phyloP scores from a whole-genome alignment of 2,888 invertebrate species.

The Lagria hirta region DNA sequence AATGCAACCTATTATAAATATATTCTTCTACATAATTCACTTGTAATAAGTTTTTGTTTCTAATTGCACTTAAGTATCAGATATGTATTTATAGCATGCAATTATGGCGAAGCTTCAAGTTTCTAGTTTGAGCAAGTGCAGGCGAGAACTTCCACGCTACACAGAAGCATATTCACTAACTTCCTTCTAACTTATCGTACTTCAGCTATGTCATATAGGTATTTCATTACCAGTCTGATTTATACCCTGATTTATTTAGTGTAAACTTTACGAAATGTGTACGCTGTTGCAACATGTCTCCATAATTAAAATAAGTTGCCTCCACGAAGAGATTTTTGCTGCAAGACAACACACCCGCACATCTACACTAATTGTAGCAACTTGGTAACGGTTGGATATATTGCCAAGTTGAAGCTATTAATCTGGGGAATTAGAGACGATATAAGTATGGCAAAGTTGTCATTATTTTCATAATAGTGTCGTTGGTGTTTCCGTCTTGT shows the following conservation, averaged over 20 bases:
- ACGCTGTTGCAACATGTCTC: conserved; percentile 36
- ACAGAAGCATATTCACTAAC: conserved; percentile 45
- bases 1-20: no score
- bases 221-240: conserved; percentile 54
- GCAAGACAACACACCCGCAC: no score
- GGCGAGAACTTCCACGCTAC: conserved; percentile 40
- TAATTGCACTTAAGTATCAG: conserved; percentile 55
- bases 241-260: conserved; percentile 48
- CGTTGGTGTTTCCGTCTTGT: no score
- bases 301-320: conserved; percentile 41
- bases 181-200: conserved; percentile 45
- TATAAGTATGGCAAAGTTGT: no score
- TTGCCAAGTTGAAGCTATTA: no score
- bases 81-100: conserved; percentile 54
- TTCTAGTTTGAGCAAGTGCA: conserved; percentile 36
- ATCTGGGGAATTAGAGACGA: no score
- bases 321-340: no score
- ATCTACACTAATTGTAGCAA: no score
- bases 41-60: conserved; percentile 46
- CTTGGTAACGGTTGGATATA: no score
- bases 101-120: conserved; percentile 52
- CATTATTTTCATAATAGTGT: no score
- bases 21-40: no score
- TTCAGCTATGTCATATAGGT: conserved; percentile 52
- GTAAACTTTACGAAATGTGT: conserved; percentile 43